phyloP scores from a whole-genome alignment of 2,888 invertebrate genomes.

The Chloroclystis v-ata region DNA sequence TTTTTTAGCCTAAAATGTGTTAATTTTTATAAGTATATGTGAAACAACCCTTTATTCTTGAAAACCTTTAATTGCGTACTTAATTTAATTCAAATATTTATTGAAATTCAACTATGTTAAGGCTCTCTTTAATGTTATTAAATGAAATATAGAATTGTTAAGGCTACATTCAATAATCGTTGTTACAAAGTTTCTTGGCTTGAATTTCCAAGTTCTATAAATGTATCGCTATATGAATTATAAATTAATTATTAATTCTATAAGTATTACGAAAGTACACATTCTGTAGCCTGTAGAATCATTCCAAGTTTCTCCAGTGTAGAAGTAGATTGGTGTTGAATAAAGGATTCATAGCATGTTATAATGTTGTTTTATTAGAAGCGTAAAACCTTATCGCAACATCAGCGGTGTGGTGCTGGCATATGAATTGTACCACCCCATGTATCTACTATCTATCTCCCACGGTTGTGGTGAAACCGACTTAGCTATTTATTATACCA shows the following conservation, averaged over 20 bases:
- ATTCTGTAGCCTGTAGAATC: conserved; percentile 23
- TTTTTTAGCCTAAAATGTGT: conserved; percentile 32
- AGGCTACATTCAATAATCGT: conserved; percentile 12
- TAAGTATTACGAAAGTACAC: conserved; percentile 1
- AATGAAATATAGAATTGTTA: conserved; percentile 9
- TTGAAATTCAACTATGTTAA: conserved; percentile 18
- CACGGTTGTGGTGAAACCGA: too few relatives aligned
- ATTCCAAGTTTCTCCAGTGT: conserved; percentile 29
- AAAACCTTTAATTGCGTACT: conserved; percentile 29
- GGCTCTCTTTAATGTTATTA: conserved; percentile 30
- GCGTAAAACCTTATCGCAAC: too few relatives aligned
- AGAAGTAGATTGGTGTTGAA: conserved; percentile 27
- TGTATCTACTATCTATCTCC: too few relatives aligned
- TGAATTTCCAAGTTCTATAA: too few relatives aligned
- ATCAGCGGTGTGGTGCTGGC: too few relatives aligned
- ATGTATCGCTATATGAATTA: background rate
- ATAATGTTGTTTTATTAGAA: conserved; percentile 42
- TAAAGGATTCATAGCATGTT: conserved; percentile 48
- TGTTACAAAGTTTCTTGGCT: background rate
- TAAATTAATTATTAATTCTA: too few relatives aligned
- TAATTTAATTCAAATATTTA: conserved; percentile 28
- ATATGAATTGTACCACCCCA: too few relatives aligned
- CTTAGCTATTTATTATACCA: too few relatives aligned
- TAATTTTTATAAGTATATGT: conserved; percentile 29
- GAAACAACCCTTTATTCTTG: conserved; percentile 25